Percentiles rank a stretch among this genome's conserved stretches.
phyloP scores from a whole-genome alignment of 2,113 vertebrate genomes.

The Enhydra lutris region DNA sequence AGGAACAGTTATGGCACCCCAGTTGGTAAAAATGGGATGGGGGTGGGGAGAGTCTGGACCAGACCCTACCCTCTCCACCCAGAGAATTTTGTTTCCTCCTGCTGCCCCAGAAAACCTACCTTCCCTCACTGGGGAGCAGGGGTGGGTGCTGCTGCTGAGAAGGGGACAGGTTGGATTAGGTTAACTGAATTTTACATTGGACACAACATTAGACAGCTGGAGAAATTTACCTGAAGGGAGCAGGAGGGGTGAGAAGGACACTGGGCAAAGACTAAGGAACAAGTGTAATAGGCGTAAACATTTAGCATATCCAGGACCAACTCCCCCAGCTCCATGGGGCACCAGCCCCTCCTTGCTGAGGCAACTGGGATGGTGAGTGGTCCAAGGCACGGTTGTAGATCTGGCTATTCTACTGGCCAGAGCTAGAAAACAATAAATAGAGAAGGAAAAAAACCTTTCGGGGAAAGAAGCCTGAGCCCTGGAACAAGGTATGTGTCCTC shows the following conservation, averaged over 20 bases:
- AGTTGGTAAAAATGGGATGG: neutral
- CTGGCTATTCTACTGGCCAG: slow-evolving; percentile 38
- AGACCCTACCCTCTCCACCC: neutral
- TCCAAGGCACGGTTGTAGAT: slow-evolving; percentile 47
- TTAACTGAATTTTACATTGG: neutral
- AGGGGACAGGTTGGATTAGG: neutral
- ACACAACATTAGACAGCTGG: slow-evolving; percentile 24
- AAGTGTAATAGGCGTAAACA: neutral
- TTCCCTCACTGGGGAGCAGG: neutral
- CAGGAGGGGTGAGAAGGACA: neutral
- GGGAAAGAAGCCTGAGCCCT: slow-evolving; percentile 17
- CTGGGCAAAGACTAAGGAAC: neutral
- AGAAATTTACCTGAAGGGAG: neutral
- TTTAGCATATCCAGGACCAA: neutral
- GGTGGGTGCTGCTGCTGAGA: neutral
- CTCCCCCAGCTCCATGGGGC: neutral
- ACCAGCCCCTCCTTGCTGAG: neutral
- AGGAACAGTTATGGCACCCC: neutral
- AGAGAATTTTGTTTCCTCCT: neutral
- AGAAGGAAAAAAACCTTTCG: neutral
- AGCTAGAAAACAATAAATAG: slow-evolving; percentile 71
- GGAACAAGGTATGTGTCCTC: neutral
- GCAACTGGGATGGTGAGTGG: neutral
- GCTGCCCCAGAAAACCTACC: neutral
- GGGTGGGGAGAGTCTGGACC: neutral